Base-by-base conservation (phyloP, 2,797 vertebrate species). In the Anolis apletophallus region DNA sequence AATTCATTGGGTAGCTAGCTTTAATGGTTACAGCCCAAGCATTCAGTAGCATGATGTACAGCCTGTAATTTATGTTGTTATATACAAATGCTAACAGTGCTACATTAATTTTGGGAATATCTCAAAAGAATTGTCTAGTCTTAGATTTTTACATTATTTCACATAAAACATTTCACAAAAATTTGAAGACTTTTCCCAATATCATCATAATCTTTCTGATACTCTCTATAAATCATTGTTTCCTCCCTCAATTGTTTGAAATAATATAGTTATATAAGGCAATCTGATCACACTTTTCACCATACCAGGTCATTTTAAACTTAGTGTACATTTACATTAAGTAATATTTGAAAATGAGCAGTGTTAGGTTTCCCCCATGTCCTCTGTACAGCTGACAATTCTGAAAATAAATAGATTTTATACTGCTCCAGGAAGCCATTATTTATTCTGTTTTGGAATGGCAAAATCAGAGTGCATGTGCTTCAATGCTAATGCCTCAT, bases 371-470 rank as follows among this genome's bases (percentile, higher is more conserved):
- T 55, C n/a, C 73, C 12, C 40, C 14, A 32, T 32, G 59, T 68
- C 32, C 17, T 10, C 55, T 69, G 34, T 64, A 78, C 23, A 78
- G 23, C 36, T n/a, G 16, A 85, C 14, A 78, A n/a, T 79, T 64
- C 34, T 71, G 52, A n/a, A 79, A 71, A 85, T 55, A 71, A 79
- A 59, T 80, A 17, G 67, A 85, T 79, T 79, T 72, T 79, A 26
- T 72, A 57, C 26, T 85, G 26, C 84, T 79, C 26, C 52, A 40
- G 54, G 67, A 79, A 71, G 34, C 64, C 36, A 59, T 85, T 85
- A 50, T 80, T 59, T 17, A 72, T 85, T 79, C 11, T 55, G 17
- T 78, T 85, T 78, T 5, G 57, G 64, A 69, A 14, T 40, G 32
- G 26, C 57, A 89, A 57, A 83, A 67, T 23, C 68, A 78, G 75